Evolutionary conservation across 2,113 vertebrate species (phyloP), one percentile per base, ranked within the genome.

Genomic region (Genyomyrus donnyi): DNA sequence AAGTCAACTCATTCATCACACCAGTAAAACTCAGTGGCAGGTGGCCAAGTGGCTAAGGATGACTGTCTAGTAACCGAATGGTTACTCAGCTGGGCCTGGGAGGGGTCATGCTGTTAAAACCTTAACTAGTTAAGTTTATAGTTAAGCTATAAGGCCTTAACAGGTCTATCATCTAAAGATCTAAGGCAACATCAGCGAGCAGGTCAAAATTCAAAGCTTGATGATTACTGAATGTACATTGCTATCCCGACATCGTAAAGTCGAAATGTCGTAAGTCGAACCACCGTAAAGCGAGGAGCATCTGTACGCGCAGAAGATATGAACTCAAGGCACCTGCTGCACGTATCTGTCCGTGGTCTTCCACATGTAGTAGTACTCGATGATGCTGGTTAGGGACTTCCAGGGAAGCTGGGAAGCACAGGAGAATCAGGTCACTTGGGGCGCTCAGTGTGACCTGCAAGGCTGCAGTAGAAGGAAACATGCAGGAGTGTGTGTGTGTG

Each of bases 331-430:
- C 95, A 99, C 98, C 98, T 99, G 98, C 92, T 99, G 98, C 62
- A 99, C 98, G 0, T 99, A 99, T 99, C 98, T 98, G 96, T 99
- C 98, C 93, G 98, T 99, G 92, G 98, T 99, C 95, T 99, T 99
- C 98, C 98, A 99, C 98, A 99, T 99, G 94, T 99, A 99, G 93
- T 99, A 99, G 95, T 99, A 99, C 91, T 99, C 98, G 94, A 99
- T 97, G 96, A 99, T 99, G 95, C 98, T 99, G 90, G 98, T 99
- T 96, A 99, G 93, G 0, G 98, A 99, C 93, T 99, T 99, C 98
- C 98, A 99, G 11, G 98, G 98, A 85, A 99, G 97, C 98, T 99
- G 94, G 93, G 96, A 56, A 89, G 56, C 39, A 74, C 7, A 48
- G 48, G n/a, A 52, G 66, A 84, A 48, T 46, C 17, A 24, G 0